Percentiles rank a stretch among this genome's conserved stretches.
Evolutionary conservation across 1,140 invertebrate genomes (phyloP).

Genomic region (Latrodectus geometricus): DNA sequence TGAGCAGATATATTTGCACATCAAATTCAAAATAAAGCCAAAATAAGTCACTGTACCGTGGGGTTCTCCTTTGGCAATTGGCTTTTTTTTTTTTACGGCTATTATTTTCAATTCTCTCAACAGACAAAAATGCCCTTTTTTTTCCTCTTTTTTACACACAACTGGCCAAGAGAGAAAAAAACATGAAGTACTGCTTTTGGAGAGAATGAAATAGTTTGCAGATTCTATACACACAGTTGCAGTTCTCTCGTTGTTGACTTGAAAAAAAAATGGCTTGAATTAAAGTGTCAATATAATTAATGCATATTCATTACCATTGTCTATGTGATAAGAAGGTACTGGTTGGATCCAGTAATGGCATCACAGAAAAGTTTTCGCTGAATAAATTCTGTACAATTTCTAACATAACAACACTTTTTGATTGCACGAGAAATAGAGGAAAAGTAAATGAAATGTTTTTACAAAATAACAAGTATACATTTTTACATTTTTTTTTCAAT

Average conservation of each 20-base stretch:
- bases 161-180: constrained; percentile 20
- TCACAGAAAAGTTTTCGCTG: not conserved
- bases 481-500: not conserved
- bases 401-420: not conserved
- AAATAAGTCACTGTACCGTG: constrained; percentile 11
- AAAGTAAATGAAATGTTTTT: not conserved
- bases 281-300: not conserved
- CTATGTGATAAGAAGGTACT: not conserved
- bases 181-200: not conserved
- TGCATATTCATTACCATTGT: not conserved
- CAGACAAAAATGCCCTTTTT: constrained; percentile 43
- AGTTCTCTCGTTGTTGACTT: not conserved
- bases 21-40: constrained; percentile 43
- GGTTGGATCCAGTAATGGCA: not conserved
- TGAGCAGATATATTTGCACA: constrained; percentile 62
- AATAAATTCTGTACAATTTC: not conserved
- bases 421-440: not conserved
- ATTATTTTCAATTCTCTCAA: not conserved
- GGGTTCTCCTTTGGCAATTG: constrained; percentile 41
- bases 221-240: not conserved
- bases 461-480: not conserved
- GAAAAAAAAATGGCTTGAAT: not conserved
- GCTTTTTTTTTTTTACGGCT: not conserved
- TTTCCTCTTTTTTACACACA: constrained; percentile 13
- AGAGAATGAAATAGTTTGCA: not conserved